Conservation (phyloP, 2,113 vertebrate species). For the Pholis gunnellus region DNA sequence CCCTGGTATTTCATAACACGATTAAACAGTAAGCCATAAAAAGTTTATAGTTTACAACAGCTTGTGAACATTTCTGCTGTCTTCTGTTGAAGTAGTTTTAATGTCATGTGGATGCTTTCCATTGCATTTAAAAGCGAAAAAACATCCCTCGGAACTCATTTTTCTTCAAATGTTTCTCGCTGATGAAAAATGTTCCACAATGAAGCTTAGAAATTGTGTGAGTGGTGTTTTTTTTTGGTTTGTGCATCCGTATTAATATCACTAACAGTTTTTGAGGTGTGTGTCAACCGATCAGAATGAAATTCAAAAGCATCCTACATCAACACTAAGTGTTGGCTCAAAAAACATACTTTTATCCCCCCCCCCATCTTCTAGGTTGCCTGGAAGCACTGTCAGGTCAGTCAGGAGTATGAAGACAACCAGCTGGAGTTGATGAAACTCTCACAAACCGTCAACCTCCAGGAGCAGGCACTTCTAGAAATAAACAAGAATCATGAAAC, state of each 20-base stretch:
- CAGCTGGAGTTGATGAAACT: constrained; percentile 83
- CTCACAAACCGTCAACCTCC: constrained; percentile 73
- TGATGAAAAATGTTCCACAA: neutral
- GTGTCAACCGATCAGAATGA: neutral
- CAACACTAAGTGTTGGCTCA: neutral
- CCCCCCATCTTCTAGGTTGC: constrained; percentile 55
- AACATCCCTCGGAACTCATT: neutral
- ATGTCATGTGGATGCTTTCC: neutral
- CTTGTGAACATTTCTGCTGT: neutral
- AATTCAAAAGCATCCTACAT: neutral
- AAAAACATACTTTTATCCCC: neutral
- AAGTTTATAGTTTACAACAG: neutral
- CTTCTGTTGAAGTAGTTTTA: neutral
- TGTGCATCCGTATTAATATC: neutral
- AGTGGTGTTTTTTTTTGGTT: neutral
- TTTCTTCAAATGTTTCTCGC: neutral
- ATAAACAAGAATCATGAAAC: constrained; percentile 82
- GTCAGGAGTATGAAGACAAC: constrained; percentile 83
- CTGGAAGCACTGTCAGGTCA: constrained; percentile 78
- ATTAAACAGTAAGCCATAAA: neutral
- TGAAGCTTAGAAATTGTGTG: neutral
- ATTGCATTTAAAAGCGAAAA: neutral
- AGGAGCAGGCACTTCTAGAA: constrained; percentile 84
- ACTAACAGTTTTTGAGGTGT: neutral
- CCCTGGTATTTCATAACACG: neutral